Conservation (phyloP, 1,140 invertebrate species). For the Pogonus chalceus region DNA sequence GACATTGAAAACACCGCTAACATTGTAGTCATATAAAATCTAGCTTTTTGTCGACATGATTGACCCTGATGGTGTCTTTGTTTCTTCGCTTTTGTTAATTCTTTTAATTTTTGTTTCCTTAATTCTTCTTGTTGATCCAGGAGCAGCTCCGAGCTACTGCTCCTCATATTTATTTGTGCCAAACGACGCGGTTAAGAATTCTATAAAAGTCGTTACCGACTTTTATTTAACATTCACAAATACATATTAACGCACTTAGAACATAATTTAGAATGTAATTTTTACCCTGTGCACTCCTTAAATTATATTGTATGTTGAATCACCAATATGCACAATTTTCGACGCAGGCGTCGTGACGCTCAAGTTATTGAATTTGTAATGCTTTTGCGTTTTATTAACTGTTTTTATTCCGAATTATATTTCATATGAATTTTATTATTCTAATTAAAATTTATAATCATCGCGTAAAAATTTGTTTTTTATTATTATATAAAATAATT, state of each 20-base stretch:
- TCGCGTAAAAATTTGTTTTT: too few relatives aligned
- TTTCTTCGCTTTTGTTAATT: slow-evolving; percentile 44
- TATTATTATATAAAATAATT: too few relatives aligned
- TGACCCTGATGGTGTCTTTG: slow-evolving; percentile 46
- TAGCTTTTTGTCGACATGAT: slow-evolving; percentile 62
- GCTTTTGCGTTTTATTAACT: neutral
- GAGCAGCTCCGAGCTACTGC: slow-evolving; percentile 75
- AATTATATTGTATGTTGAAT: neutral
- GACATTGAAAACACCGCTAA: slow-evolving; percentile 67
- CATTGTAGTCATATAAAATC: slow-evolving; percentile 69
- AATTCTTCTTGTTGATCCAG: slow-evolving; percentile 62
- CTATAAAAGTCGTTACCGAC: neutral
- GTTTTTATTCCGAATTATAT: too few relatives aligned
- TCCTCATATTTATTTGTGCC: slow-evolving; percentile 47
- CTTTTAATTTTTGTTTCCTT: slow-evolving; percentile 57
- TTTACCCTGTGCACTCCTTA: slow-evolving; percentile 1
- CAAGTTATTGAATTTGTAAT: slow-evolving; percentile 4
- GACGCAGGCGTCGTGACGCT: neutral
- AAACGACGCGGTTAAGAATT: neutral
- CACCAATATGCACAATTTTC: neutral
- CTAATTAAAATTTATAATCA: too few relatives aligned
- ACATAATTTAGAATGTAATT: neutral
- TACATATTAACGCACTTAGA: neutral
- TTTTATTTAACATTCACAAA: neutral
- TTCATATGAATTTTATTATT: too few relatives aligned